phyloP scores from a whole-genome alignment of 2,888 invertebrate species.

The Caenorhabditis drosophilae region DNA sequence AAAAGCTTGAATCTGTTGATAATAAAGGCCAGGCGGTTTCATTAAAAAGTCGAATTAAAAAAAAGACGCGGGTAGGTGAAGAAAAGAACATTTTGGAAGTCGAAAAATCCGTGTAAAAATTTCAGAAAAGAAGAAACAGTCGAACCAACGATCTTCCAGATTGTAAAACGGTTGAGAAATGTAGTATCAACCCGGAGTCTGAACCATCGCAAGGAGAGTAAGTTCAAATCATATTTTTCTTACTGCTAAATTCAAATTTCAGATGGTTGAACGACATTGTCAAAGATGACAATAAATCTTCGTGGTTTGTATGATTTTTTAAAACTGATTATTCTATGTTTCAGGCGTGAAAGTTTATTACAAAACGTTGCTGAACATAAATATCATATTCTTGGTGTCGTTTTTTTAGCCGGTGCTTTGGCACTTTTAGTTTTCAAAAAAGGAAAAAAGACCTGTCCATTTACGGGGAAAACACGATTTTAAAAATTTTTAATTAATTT shows the following conservation, averaged over 20 bases:
- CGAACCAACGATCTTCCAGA: not conserved
- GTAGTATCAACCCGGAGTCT: not conserved
- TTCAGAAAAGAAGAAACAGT: not conserved
- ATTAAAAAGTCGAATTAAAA: not conserved
- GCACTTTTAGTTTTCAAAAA: not conserved
- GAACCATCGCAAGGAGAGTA: not conserved
- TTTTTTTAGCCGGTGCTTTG: no score
- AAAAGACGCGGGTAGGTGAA: not conserved
- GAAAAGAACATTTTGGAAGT: not conserved
- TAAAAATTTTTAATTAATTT: not conserved
- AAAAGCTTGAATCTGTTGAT: not conserved
- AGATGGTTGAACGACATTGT: conserved; percentile 8
- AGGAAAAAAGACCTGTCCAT: not conserved
- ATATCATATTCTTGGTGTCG: not conserved
- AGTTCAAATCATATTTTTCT: not conserved
- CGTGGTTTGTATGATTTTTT: no score
- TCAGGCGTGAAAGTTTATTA: no score
- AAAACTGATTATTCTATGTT: no score
- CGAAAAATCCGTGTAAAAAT: not conserved
- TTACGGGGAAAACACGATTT: conserved; percentile 1
- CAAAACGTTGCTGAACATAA: conserved; percentile 1
- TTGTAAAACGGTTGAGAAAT: not conserved
- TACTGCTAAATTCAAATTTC: not conserved
- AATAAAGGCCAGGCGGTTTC: not conserved
- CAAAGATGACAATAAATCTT: not conserved